These are phyloP conservation scores for Ochropleura leucogaster DNA, from an alignment of 2,888 invertebrate species.

Conservation along the genomic window DNA sequence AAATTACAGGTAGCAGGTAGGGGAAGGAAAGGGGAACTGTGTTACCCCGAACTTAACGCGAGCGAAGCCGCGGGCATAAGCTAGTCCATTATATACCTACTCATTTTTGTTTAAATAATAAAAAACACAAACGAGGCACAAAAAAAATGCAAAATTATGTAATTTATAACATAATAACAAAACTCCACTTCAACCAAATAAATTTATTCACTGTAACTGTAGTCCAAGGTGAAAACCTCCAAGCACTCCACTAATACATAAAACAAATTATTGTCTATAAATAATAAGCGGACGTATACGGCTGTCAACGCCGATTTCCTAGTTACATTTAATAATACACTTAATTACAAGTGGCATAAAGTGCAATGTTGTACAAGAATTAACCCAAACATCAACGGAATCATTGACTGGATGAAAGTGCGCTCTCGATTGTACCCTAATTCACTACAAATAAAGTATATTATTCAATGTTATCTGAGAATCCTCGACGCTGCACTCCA, in stretches of 20 bases:
- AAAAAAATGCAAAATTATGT: no score
- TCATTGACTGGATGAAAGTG: background rate
- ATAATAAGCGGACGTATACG: background rate
- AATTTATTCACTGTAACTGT: no score
- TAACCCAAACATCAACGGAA: background rate
- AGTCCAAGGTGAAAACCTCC: background rate
- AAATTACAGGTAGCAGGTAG: no score
- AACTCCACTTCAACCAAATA: no score
- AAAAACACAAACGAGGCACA: no score
- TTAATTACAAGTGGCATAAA: background rate
- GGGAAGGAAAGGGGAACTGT: no score
- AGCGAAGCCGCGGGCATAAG: no score
- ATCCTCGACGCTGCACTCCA: background rate
- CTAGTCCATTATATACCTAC: no score
- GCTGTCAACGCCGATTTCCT: background rate
- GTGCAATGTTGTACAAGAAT: background rate
- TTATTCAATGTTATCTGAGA: constrained; percentile 3
- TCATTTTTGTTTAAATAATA: no score
- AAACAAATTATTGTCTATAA: constrained; percentile 17
- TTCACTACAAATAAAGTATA: background rate
- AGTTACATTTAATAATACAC: constrained; percentile 8
- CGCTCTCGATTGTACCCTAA: constrained; percentile 3
- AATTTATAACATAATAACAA: no score
- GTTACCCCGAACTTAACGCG: no score
- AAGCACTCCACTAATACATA: constrained; percentile 8